Percentiles rank a stretch among this genome's conserved stretches.
These are phyloP conservation scores for Caradrina kadenii DNA, from an alignment of 2,888 invertebrate species.

Conservation along the genomic window DNA sequence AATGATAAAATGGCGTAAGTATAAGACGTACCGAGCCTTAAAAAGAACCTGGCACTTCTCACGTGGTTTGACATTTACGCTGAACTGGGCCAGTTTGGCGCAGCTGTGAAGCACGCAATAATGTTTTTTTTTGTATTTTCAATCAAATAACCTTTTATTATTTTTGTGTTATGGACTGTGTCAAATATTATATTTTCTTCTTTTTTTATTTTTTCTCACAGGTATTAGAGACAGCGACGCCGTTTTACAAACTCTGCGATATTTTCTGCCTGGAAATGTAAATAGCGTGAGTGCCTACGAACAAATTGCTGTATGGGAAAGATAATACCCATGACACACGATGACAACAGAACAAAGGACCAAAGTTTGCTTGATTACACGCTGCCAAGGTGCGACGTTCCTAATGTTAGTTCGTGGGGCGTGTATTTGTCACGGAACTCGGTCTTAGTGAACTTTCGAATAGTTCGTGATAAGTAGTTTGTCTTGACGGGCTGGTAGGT, in stretches of 20 bases:
- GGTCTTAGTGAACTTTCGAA: conserved; percentile 29
- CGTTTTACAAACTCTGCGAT: neutral
- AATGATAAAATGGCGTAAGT: too few relatives aligned
- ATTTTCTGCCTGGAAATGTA: neutral
- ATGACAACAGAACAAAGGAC: conserved; percentile 29
- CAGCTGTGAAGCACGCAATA: too few relatives aligned
- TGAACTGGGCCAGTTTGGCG: too few relatives aligned
- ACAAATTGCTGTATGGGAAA: neutral
- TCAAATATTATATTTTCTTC: too few relatives aligned
- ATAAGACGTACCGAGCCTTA: too few relatives aligned
- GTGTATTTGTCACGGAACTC: conserved; percentile 33
- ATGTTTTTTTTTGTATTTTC: too few relatives aligned
- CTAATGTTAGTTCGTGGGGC: conserved; percentile 3
- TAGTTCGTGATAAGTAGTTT: conserved; percentile 31
- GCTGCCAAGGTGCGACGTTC: neutral
- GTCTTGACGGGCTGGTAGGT: neutral
- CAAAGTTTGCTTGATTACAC: conserved; percentile 37
- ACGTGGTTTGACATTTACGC: too few relatives aligned
- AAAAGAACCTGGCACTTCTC: too few relatives aligned
- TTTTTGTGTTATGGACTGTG: too few relatives aligned
- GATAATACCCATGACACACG: conserved; percentile 17
- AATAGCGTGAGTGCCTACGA: neutral
- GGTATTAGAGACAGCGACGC: too few relatives aligned
- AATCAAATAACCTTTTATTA: too few relatives aligned
- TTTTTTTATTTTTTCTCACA: too few relatives aligned